Percentiles rank a stretch among this genome's conserved stretches.
phyloP scores from a whole-genome alignment of 1,140 invertebrate genomes.

The Drosophila navojoa region DNA sequence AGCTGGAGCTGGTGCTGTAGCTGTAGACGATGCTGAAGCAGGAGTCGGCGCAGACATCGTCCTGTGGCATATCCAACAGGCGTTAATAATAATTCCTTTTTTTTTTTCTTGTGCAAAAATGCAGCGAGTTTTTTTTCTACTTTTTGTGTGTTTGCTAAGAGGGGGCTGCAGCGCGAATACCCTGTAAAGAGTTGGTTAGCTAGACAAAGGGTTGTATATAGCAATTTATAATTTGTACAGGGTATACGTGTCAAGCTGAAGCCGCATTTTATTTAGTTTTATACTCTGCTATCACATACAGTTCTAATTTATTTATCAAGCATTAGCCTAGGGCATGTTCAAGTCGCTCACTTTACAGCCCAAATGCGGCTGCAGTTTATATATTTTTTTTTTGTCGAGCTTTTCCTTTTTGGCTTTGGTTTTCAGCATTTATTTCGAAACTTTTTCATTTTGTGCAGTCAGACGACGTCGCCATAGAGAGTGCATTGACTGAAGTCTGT shows the following conservation, averaged over 20 bases:
- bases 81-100: slow-evolving; percentile 74
- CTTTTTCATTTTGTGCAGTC: slow-evolving; percentile 82
- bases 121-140: slow-evolving; percentile 31
- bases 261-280: slow-evolving; percentile 31
- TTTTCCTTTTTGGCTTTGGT: slow-evolving; percentile 75
- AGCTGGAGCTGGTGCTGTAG: slow-evolving; percentile 8
- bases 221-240: not conserved
- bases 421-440: slow-evolving; percentile 74
- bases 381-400: slow-evolving; percentile 54
- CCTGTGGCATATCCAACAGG: slow-evolving; percentile 80
- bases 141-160: slow-evolving; percentile 15
- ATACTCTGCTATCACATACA: not conserved
- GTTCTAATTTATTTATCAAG: slow-evolving; percentile 28
- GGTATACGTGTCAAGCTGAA: not conserved
- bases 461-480: slow-evolving; percentile 78
- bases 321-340: not conserved
- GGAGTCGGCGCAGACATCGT: slow-evolving; percentile 66
- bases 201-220: not conserved
- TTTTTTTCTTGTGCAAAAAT: slow-evolving; percentile 44
- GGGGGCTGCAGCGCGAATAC: slow-evolving; percentile 21
- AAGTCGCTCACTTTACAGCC: slow-evolving; percentile 2
- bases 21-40: slow-evolving; percentile 3
- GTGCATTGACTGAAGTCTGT: slow-evolving; percentile 79
- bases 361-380: slow-evolving; percentile 14
- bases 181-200: slow-evolving; percentile 14